phyloP scores from a whole-genome alignment of 2,113 vertebrate genomes.

The Rynchops niger region DNA sequence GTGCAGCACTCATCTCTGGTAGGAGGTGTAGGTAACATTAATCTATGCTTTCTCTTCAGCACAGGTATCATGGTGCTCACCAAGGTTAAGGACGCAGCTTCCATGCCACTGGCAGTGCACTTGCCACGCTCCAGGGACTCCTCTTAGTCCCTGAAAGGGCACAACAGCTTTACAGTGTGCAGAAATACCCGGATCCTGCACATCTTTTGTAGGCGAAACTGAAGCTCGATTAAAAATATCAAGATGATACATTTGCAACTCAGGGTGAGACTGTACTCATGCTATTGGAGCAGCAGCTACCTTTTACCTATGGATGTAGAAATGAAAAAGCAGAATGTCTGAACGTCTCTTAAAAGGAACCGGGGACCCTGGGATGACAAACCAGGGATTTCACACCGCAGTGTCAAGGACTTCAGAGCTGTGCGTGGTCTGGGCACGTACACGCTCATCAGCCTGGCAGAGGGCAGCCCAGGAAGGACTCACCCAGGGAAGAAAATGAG shows the following conservation, averaged over 20 bases:
- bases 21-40: background rate
- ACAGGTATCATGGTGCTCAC: background rate
- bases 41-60: background rate
- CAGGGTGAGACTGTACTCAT: background rate
- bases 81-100: rapidly evolving
- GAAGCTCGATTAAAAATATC: background rate
- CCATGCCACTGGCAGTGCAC: rapidly evolving
- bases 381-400: background rate
- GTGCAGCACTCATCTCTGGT: background rate
- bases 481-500: background rate
- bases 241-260: background rate
- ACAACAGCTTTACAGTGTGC: background rate
- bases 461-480: background rate
- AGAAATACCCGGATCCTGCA: background rate
- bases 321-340: background rate
- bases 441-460: rapidly evolving
- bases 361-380: background rate
- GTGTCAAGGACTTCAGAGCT: background rate
- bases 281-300: background rate
- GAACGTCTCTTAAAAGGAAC: background rate
- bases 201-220: background rate
- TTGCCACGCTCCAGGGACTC: rapidly evolving
- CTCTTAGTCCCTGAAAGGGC: background rate
- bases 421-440: background rate
- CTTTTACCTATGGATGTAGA: background rate